A percentile compares a stretch with the other conserved stretches of the same genome.
Evolutionary conservation across 2,797 vertebrate genomes (phyloP).

Genomic region (Eulemur mongoz): DNA sequence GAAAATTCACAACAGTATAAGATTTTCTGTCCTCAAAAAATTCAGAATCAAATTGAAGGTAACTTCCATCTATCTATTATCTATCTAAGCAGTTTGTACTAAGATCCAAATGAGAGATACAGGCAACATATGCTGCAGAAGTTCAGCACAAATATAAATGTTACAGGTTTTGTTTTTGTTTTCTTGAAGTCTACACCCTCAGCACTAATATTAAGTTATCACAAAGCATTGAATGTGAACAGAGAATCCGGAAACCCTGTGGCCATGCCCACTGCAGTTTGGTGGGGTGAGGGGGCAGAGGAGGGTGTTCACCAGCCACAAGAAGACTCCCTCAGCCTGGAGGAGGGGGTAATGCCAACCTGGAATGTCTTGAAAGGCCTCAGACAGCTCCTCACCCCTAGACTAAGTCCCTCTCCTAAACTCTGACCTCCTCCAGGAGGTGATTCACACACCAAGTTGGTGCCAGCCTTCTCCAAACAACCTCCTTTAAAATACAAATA

Average conservation of each 20-base stretch:
- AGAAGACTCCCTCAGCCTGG: background rate
- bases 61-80: background rate
- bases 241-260: background rate
- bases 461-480: background rate
- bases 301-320: background rate
- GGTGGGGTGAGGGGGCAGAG: background rate
- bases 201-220: background rate
- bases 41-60: background rate
- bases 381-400: background rate
- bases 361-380: background rate
- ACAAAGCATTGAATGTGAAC: background rate
- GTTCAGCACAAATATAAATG: background rate
- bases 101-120: background rate
- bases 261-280: rapidly evolving
- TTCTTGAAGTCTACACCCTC: background rate
- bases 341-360: background rate
- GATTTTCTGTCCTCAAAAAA: background rate
- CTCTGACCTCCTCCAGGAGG: background rate
- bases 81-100: background rate
- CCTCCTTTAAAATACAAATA: background rate
- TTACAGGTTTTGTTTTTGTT: background rate
- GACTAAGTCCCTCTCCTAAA: background rate
- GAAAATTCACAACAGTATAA: background rate
- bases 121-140: background rate
- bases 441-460: background rate